These are phyloP conservation scores for Endomychus coccineus DNA, from an alignment of 2,888 invertebrate species.

Conservation along the genomic window DNA sequence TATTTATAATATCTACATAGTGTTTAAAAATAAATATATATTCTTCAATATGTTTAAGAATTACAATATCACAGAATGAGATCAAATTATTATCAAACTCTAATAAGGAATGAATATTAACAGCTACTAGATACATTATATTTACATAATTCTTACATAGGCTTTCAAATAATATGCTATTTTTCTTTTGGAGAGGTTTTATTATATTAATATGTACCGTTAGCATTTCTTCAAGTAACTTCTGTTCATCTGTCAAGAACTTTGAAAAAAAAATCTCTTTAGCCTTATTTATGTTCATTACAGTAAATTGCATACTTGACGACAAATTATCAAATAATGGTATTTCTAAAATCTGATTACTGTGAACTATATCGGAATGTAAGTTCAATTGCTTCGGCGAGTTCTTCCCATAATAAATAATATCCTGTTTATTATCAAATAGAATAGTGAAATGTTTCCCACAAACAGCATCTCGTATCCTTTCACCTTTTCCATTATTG, in stretches of 20 bases:
- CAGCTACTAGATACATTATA: slow-evolving; percentile 59
- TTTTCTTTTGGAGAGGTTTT: slow-evolving; percentile 59
- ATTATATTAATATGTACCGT: slow-evolving; percentile 55
- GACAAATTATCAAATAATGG: slow-evolving; percentile 24
- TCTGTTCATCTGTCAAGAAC: slow-evolving; percentile 56
- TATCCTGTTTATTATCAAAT: slow-evolving; percentile 58
- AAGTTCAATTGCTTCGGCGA: slow-evolving; percentile 34
- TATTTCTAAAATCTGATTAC: slow-evolving; percentile 5
- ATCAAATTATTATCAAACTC: slow-evolving; percentile 61
- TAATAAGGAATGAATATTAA: slow-evolving; percentile 61
- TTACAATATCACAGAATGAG: slow-evolving; percentile 58
- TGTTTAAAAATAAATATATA: slow-evolving; percentile 62
- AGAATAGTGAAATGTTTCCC: slow-evolving; percentile 57
- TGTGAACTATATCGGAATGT: slow-evolving; percentile 4
- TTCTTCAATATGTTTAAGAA: slow-evolving; percentile 64
- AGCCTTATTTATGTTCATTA: slow-evolving; percentile 27
- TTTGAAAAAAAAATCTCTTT: slow-evolving; percentile 24
- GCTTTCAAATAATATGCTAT: slow-evolving; percentile 54
- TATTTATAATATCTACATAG: slow-evolving; percentile 64
- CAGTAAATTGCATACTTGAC: slow-evolving; percentile 27
- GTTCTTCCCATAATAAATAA: slow-evolving; percentile 63
- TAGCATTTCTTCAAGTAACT: slow-evolving; percentile 62
- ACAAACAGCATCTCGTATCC: slow-evolving; percentile 43
- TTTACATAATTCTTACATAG: slow-evolving; percentile 62
- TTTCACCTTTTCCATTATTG: slow-evolving; percentile 32